Conservation (phyloP, 1,140 invertebrate species). For the Agrypnia vestita region DNA sequence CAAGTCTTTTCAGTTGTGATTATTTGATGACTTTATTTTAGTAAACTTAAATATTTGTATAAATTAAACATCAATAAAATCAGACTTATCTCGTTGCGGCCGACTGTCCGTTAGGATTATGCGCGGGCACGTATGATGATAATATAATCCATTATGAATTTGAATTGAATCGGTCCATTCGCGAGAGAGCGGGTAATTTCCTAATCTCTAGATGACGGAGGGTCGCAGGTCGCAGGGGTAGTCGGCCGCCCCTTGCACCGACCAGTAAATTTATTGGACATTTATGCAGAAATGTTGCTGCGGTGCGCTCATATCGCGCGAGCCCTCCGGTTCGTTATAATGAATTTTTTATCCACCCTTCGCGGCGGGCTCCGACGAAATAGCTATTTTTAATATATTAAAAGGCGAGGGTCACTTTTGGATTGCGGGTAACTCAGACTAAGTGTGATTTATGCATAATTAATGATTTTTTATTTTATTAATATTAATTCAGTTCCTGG, state of each 20-base stretch:
- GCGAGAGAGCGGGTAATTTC: slow-evolving; percentile 15
- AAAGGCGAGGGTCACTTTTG: background rate
- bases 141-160: slow-evolving; percentile 24
- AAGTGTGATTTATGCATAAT: too few relatives aligned
- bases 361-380: background rate
- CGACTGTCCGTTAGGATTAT: slow-evolving; percentile 14
- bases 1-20: background rate
- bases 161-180: slow-evolving; percentile 26
- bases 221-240: background rate
- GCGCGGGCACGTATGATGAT: slow-evolving; percentile 10
- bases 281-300: slow-evolving; percentile 34
- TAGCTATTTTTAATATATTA: slow-evolving; percentile 8
- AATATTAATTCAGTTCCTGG: too few relatives aligned
- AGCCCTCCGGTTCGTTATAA: slow-evolving; percentile 15
- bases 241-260: background rate
- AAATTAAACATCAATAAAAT: too few relatives aligned
- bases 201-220: slow-evolving; percentile 26
- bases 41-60: too few relatives aligned
- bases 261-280: slow-evolving; percentile 20
- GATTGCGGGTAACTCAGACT: too few relatives aligned
- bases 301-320: slow-evolving; percentile 7
- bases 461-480: too few relatives aligned
- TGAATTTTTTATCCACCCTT: slow-evolving; percentile 35
- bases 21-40: background rate
- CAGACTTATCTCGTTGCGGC: background rate